Conservation (phyloP, 2,888 invertebrate genomes). For the Athetis lepigone region DNA sequence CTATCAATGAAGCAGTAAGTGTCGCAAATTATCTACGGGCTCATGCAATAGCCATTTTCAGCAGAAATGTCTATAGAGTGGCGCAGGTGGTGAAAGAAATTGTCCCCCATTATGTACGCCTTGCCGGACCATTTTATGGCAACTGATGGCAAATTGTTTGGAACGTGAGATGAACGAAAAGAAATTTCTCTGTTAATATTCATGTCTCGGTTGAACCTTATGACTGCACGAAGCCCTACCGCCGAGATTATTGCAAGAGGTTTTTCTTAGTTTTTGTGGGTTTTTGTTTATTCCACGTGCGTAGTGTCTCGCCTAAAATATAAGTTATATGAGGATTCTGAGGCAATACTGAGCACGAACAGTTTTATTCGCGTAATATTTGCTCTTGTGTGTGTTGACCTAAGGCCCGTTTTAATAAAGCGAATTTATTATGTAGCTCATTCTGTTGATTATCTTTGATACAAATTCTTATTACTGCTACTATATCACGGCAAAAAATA, state of each 20-base stretch:
- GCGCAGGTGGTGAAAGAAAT: slow-evolving; percentile 86
- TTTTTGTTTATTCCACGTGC: slow-evolving; percentile 69
- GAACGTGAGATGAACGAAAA: slow-evolving; percentile 73
- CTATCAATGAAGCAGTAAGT: slow-evolving; percentile 49
- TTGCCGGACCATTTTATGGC: slow-evolving; percentile 83
- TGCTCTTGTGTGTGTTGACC: slow-evolving; percentile 9
- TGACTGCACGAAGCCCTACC: slow-evolving; percentile 66
- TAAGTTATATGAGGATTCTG: slow-evolving; percentile 61
- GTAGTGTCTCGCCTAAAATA: slow-evolving; percentile 66
- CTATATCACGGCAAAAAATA: slow-evolving; percentile 13
- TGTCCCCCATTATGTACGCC: slow-evolving; percentile 83
- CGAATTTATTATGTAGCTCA: slow-evolving; percentile 10
- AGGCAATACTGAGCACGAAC: slow-evolving; percentile 28
- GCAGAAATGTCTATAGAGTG: slow-evolving; percentile 63
- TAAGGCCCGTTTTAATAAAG: slow-evolving; percentile 25
- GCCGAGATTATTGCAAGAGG: slow-evolving; percentile 69
- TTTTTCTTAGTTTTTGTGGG: slow-evolving; percentile 55
- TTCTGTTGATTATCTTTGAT: slow-evolving; percentile 29
- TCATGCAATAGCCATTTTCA: slow-evolving; percentile 65
- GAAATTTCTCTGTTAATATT: slow-evolving; percentile 78
- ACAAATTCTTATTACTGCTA: slow-evolving; percentile 21
- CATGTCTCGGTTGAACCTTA: slow-evolving; percentile 76
- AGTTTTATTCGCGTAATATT: slow-evolving; percentile 37
- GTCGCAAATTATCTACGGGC: slow-evolving; percentile 66
- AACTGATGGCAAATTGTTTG: slow-evolving; percentile 83